Evolutionary conservation across 2,888 invertebrate species (phyloP).

Genomic region (Anaspis maculata): DNA sequence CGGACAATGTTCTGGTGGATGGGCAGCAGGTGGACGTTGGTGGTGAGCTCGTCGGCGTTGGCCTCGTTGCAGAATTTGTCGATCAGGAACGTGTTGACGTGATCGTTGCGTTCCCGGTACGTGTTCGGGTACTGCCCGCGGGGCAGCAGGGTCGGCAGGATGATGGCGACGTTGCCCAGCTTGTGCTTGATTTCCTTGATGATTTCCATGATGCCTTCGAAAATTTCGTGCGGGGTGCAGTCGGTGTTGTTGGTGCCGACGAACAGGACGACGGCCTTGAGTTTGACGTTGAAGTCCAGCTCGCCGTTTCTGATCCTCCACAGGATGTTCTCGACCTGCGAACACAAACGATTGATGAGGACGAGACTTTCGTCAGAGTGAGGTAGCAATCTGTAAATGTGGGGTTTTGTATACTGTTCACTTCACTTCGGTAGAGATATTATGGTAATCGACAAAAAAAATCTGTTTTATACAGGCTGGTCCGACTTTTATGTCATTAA

Average conservation of each 20-base stretch:
- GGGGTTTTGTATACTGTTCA: too few relatives aligned
- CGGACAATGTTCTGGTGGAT: conserved; percentile 41
- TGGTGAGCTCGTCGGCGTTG: conserved; percentile 33
- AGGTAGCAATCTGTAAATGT: too few relatives aligned
- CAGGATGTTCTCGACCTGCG: conserved; percentile 59
- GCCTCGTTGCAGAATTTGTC: conserved; percentile 36
- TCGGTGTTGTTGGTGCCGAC: conserved; percentile 61
- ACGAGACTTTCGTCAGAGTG: too few relatives aligned
- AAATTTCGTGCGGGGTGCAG: conserved; percentile 52
- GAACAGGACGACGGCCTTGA: conserved; percentile 55
- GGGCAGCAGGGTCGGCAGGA: conserved; percentile 56
- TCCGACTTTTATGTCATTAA: too few relatives aligned
- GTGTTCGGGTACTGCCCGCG: conserved; percentile 57
- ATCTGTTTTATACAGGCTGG: too few relatives aligned
- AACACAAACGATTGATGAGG: too few relatives aligned
- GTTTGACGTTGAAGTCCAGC: conserved; percentile 56
- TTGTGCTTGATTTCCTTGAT: conserved; percentile 48
- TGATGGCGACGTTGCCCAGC: conserved; percentile 45
- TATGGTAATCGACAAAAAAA: too few relatives aligned
- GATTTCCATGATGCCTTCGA: conserved; percentile 53
- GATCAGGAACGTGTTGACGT: conserved; percentile 50
- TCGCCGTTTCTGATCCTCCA: conserved; percentile 64
- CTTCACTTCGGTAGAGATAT: too few relatives aligned
- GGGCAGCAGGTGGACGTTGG: conserved; percentile 35
- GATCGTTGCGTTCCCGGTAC: conserved; percentile 50